These are phyloP conservation scores for Odocoileus hemionus DNA, from an alignment of 2,113 vertebrate species.

Conservation along the genomic window DNA sequence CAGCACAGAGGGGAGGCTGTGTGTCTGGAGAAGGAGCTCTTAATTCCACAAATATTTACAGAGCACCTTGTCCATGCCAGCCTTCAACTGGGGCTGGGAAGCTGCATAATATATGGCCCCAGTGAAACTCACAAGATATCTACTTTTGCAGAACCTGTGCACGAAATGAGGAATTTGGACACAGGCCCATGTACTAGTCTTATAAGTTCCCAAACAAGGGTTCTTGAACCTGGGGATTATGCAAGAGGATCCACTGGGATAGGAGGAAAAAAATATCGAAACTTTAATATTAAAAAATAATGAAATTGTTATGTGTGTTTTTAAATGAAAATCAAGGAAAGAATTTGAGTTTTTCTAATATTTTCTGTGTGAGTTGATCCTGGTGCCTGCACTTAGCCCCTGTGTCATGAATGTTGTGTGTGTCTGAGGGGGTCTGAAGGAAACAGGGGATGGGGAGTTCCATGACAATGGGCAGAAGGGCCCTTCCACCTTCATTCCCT, in stretches of 20 bases:
- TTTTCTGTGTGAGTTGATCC: not conserved
- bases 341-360: not conserved
- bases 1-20: not conserved
- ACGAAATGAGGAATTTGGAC: not conserved
- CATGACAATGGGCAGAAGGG: accelerated
- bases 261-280: not conserved
- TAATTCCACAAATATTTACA: not conserved
- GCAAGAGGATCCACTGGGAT: not conserved
- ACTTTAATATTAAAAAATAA: not conserved
- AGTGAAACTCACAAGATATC: not conserved
- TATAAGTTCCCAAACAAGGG: not conserved
- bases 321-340: not conserved
- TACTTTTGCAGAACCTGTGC: not conserved
- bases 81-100: not conserved
- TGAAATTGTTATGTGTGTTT: not conserved
- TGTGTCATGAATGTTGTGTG: accelerated
- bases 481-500: not conserved
- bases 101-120: not conserved
- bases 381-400: not conserved
- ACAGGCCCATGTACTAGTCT: not conserved
- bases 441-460: accelerated
- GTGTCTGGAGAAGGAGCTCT: not conserved
- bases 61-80: not conserved
- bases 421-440: not conserved
- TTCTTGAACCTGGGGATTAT: not conserved